A percentile compares a stretch with the other conserved stretches of the same genome.
Evolutionary conservation across 2,113 vertebrate species (phyloP).

Genomic region (Corythornis cristatus): DNA sequence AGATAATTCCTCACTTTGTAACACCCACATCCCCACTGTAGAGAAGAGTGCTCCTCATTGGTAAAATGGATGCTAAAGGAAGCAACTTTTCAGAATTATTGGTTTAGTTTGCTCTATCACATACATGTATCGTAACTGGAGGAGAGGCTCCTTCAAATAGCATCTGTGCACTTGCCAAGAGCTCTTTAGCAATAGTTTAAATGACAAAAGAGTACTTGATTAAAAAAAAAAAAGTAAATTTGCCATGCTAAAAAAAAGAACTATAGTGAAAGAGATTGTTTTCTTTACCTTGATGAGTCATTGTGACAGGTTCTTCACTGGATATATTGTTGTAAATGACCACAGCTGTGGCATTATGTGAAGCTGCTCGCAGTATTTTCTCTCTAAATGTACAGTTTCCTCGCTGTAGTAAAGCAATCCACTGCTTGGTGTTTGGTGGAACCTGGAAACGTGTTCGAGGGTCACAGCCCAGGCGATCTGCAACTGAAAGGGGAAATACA

Average conservation of each 20-base stretch:
- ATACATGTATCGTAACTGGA: neutral
- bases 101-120: neutral
- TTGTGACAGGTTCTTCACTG: slow-evolving; percentile 90
- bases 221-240: neutral
- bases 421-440: slow-evolving; percentile 89
- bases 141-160: neutral
- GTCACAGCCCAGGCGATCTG: slow-evolving; percentile 94
- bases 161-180: neutral
- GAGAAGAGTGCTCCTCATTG: neutral
- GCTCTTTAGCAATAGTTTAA: neutral
- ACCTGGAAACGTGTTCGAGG: slow-evolving; percentile 89
- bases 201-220: neutral
- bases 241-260: neutral
- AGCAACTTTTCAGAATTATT: neutral
- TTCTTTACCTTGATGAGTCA: slow-evolving; percentile 94
- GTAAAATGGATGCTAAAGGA: neutral
- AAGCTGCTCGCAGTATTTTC: slow-evolving; percentile 92
- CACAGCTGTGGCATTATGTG: slow-evolving; percentile 92
- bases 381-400: slow-evolving; percentile 97
- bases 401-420: slow-evolving; percentile 94
- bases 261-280: neutral
- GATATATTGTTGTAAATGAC: slow-evolving; percentile 97
- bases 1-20: neutral
- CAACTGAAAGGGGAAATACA: slow-evolving; percentile 72
- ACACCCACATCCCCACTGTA: neutral